Conservation (phyloP, 2,797 vertebrate species). For the Sebastiscus albofasciatus region DNA sequence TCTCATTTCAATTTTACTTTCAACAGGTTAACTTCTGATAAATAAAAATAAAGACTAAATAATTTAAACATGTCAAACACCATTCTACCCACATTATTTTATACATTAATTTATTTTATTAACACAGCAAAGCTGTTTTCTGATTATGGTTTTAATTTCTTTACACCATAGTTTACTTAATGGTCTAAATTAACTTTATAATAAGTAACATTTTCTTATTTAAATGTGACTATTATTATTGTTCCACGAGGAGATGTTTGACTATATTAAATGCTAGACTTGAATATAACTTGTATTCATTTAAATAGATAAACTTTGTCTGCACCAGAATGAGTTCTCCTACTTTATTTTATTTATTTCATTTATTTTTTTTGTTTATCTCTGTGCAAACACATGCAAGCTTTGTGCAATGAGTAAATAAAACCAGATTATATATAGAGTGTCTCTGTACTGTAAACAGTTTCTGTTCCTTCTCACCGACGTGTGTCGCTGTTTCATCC, state of each 20-base stretch:
- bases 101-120: background rate
- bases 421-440: background rate
- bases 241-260: background rate
- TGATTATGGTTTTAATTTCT: background rate
- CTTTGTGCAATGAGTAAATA: background rate
- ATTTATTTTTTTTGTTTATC: background rate
- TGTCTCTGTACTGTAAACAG: background rate
- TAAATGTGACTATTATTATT: background rate
- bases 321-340: background rate
- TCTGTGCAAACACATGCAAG: background rate
- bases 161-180: background rate
- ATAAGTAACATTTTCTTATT: background rate
- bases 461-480: constrained; percentile 43
- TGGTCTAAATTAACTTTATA: background rate
- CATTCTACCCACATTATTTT: background rate
- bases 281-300: background rate
- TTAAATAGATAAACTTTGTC: background rate
- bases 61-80: background rate
- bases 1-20: background rate
- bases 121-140: background rate
- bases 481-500: constrained; percentile 73
- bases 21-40: background rate
- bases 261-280: rapidly evolving
- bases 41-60: background rate
- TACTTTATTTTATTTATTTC: background rate